These are phyloP conservation scores for Eristalinus sepulchralis DNA, from an alignment of 2,888 invertebrate species.

Conservation along the genomic window DNA sequence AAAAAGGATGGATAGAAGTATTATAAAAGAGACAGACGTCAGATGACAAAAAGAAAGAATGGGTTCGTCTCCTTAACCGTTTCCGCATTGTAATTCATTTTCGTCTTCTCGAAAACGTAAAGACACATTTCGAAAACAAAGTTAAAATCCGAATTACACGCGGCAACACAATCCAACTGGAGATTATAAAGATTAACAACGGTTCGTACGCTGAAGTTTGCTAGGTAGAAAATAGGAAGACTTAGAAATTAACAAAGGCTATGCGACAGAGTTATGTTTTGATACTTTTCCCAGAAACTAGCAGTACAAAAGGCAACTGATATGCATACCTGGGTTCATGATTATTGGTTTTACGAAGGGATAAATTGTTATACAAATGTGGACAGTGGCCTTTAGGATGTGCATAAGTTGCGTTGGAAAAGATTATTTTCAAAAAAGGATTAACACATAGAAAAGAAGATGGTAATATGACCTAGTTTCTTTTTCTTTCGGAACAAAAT, in stretches of 20 bases:
- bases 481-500: background rate
- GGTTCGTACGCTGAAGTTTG: background rate
- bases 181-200: constrained; percentile 7
- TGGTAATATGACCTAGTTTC: background rate
- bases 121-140: constrained; percentile 1
- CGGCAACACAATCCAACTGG: constrained; percentile 1
- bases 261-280: constrained; percentile 1
- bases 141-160: background rate
- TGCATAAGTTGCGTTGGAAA: background rate
- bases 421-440: constrained; percentile 1
- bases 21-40: background rate
- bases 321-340: constrained; percentile 5
- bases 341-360: constrained; percentile 12
- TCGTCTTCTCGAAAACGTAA: background rate
- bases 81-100: background rate
- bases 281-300: constrained; percentile 17
- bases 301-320: background rate
- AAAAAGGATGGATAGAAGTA: background rate
- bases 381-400: background rate
- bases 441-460: background rate
- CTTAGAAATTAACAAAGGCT: background rate
- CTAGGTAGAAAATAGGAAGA: background rate
- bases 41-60: background rate
- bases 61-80: background rate
- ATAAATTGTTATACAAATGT: background rate